Evolutionary conservation across 2,888 invertebrate genomes (phyloP), one percentile per base, ranked within the genome.

Genomic region (Pseudococcus jackbeardsleyi): DNA sequence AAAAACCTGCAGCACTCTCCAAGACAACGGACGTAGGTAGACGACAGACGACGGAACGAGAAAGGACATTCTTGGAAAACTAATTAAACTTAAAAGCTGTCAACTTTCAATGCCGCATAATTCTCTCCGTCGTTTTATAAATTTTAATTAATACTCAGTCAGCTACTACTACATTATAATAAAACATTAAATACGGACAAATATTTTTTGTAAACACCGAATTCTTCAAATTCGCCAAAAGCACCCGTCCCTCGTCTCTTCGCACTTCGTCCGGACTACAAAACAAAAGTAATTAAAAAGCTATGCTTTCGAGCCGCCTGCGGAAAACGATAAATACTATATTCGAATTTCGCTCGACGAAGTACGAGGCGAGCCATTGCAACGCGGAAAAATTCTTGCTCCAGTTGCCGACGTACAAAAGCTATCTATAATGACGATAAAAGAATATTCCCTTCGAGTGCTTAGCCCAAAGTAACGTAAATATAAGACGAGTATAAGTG

Each of bases 41-140:
- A 11, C 54, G 17, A 12, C 64, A 17, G 17, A 11, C 54, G 17
- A 12, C 64, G 26, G 8, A 15, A 72, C 26, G 26, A 33, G 26
- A 33, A 33, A 33, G 22, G 33, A 72, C 68, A 72, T 72, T 72
- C 68, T 72, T 72, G 33, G 33, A 22, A 33, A 72, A 72, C 68
- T 72, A 72, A 72, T 72, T 72, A 26, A 72, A 72, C 68, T 72
- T 26, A 33, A 72, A 72, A 72, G 68, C 68, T 72, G 68, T 72
- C 68, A 72, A 72, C 68, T 72, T 72, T 72, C 68, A 72, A 72
- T 72, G 68, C 68, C 68, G 68, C 68, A 33, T 72, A 72, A 72
- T 72, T 72, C 68, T 33, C 33, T 6, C n/a, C 0, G 59, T 59
- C 59, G 59, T 72, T 72, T 72, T 33, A 33, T 72, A 72, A 72